phyloP scores from a whole-genome alignment of 2,113 vertebrate genomes.

The Trematomus loennbergii region DNA sequence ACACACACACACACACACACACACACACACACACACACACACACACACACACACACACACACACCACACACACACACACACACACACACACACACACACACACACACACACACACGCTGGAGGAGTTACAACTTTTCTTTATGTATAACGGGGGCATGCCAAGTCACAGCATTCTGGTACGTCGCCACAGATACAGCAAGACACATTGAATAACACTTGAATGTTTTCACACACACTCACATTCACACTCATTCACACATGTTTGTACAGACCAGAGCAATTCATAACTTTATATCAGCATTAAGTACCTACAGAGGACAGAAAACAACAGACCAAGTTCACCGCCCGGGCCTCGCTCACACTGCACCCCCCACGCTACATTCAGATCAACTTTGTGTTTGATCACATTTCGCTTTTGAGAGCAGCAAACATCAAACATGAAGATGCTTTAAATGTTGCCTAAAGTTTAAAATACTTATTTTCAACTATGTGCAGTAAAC shows the following conservation, averaged over 20 bases:
- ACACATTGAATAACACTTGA: constrained; percentile 59
- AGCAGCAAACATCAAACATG: neutral
- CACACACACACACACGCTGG: constrained; percentile 8
- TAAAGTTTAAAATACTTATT: neutral
- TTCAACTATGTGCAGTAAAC: neutral
- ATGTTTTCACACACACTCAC: constrained; percentile 38
- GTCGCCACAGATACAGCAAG: constrained; percentile 71
- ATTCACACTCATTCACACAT: constrained; percentile 41
- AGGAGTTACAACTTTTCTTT: constrained; percentile 52
- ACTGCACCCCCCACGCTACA: neutral
- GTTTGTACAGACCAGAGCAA: constrained; percentile 75
- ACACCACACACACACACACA: neutral
- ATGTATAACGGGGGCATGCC: constrained; percentile 68
- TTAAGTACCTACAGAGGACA: constrained; percentile 80
- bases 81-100: constrained; percentile 21
- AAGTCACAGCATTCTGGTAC: constrained; percentile 79
- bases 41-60: too few species aligned
- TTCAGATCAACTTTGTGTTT: constrained; percentile 6
- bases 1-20: neutral
- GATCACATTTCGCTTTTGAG: neutral
- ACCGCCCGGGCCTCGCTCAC: constrained; percentile 41
- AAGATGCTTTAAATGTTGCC: neutral
- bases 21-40: too few species aligned
- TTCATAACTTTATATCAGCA: constrained; percentile 81
- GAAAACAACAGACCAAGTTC: constrained; percentile 29